Percentiles rank a stretch among this genome's conserved stretches.
These are phyloP conservation scores for Ophraella communa DNA, from an alignment of 2,888 invertebrate genomes.

Conservation along the genomic window DNA sequence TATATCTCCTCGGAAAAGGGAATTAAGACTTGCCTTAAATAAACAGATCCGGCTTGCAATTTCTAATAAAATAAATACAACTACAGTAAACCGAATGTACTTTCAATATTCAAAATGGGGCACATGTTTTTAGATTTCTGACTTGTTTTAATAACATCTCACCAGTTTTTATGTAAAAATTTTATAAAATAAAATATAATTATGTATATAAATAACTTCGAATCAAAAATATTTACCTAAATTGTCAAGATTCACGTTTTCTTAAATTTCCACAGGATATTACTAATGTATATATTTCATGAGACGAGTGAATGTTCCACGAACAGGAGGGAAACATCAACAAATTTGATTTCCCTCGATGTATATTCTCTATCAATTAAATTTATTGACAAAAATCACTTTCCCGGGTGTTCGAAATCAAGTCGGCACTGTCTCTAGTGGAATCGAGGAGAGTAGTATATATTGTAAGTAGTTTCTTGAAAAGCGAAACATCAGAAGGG, in stretches of 20 bases:
- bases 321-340: neutral
- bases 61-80: neutral
- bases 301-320: too few species aligned
- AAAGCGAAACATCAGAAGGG: conserved; percentile 31
- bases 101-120: too few species aligned
- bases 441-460: conserved; percentile 1
- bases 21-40: neutral
- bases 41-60: neutral
- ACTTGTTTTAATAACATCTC: too few species aligned
- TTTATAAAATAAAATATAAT: too few species aligned
- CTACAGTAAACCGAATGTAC: neutral
- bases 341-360: neutral
- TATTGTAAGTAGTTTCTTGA: conserved; percentile 14
- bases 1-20: neutral
- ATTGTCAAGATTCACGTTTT: too few species aligned
- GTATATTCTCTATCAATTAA: neutral
- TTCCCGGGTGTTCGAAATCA: neutral
- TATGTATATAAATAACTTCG: too few species aligned
- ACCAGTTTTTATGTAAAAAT: too few species aligned
- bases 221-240: too few species aligned
- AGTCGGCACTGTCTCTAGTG: conserved; percentile 5
- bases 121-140: too few species aligned
- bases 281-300: too few species aligned
- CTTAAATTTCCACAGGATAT: too few species aligned
- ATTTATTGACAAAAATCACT: neutral